Evolutionary conservation across 2,888 invertebrate species (phyloP), one percentile per base, ranked within the genome.

Genomic region (Branchellion lobata): DNA sequence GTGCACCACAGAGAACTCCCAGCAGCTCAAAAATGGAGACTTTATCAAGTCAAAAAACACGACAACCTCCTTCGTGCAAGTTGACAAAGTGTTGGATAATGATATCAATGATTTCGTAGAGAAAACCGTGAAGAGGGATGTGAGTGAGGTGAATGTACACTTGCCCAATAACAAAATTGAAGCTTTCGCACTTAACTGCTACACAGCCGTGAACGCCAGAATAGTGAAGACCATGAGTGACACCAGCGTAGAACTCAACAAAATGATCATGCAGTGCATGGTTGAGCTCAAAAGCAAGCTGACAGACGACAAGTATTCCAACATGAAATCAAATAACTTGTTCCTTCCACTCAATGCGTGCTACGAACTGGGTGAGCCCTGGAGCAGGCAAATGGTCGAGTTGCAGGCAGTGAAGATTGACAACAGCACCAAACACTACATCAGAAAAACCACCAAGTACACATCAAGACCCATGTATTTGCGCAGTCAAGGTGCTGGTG

Each of bases 161-260:
- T 24, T 77, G 1, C 65, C 77, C 11, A 61, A 77, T 0, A 14
- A 11, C 24, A 34, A 33, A 8, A 77, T 77, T 36, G 65, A 77
- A n/a, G 11, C 53, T n/a, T 77, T 51, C 36, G 65, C 31, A 11
- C 53, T 34, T 24, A 77, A 77, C 34, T 77, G 65, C n/a, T n/a
- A 34, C 8, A n/a, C 34, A 3, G 65, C n/a, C 27, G 21, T 77
- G 29, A 33, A 31, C 3, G 29, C 65, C 1, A 53, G 61, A 21
- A 57, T 24, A n/a, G 33, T 11, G 14, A 77, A 34, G 33, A 36
- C n/a, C n/a, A 21, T 34, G 21, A 65, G 21, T 2, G 34, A 61
- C n/a, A 53, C 24, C 3, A n/a, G 61, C 5, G 33, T n/a, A 18
- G 65, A n/a, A n/a, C n/a, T 65, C 11, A 65, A 57, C 65, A 57